Evolutionary conservation across 2,113 vertebrate genomes (phyloP).

Genomic region (Leptodactylus fuscus): DNA sequence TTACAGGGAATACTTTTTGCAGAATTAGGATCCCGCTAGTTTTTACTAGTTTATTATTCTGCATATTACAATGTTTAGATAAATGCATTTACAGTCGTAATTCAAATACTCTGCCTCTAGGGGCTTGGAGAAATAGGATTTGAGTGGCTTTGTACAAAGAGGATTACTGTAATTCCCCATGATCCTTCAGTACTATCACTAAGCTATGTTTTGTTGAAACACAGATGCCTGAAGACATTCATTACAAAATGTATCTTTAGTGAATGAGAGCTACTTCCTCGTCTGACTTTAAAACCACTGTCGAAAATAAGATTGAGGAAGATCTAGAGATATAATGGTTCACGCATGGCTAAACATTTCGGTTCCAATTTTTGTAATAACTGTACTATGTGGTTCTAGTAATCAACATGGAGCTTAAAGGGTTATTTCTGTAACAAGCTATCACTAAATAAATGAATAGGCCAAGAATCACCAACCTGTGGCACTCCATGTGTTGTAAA

Average conservation of each 20-base stretch:
- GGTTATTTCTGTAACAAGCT: too few relatives aligned
- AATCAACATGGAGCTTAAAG: too few relatives aligned
- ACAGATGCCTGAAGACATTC: background rate
- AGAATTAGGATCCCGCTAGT: background rate
- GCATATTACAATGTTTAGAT: background rate
- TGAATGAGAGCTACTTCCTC: background rate
- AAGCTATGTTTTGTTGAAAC: background rate
- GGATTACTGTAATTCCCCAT: background rate
- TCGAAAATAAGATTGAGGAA: background rate
- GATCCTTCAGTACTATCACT: background rate
- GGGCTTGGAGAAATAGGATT: background rate
- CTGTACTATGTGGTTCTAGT: too few relatives aligned
- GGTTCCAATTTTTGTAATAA: too few relatives aligned
- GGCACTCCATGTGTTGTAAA: too few relatives aligned
- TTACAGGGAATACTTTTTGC: too few relatives aligned
- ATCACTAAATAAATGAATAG: too few relatives aligned
- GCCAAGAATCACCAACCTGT: too few relatives aligned
- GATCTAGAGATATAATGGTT: background rate
- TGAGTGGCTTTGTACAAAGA: constrained; percentile 19
- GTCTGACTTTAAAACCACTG: background rate
- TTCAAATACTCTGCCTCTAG: background rate
- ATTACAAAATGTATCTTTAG: background rate
- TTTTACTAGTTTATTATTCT: background rate
- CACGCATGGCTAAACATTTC: too few relatives aligned
- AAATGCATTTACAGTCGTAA: background rate